Conservation (phyloP, 2,888 invertebrate genomes). For the Limnephilus auricula region DNA sequence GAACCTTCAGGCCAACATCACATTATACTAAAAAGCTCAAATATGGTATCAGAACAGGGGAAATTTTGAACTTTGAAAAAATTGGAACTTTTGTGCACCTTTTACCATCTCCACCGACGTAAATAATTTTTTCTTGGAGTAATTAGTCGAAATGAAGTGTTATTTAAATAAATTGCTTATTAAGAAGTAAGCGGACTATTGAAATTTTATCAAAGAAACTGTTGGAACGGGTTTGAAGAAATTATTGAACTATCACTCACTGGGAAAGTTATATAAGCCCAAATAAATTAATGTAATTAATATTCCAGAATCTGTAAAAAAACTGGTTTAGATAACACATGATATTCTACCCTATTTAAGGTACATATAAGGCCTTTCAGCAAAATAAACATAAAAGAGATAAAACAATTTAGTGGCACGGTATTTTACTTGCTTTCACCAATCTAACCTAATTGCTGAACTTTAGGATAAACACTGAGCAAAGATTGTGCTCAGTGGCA, state of each 20-base stretch:
- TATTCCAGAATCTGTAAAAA: neutral
- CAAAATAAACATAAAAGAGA: neutral
- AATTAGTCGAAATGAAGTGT: no score
- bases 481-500: no score
- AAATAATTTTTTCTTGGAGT: no score
- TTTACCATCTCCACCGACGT: no score
- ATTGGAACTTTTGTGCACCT: no score
- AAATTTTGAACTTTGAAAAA: no score
- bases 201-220: neutral
- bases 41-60: no score
- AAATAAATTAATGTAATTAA: neutral
- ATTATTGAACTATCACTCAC: neutral
- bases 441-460: neutral
- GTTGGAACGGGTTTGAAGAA: neutral
- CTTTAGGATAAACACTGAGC: neutral
- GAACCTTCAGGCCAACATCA: no score
- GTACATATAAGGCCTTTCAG: neutral
- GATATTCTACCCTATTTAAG: neutral
- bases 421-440: neutral
- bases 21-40: no score
- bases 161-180: no score
- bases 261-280: neutral
- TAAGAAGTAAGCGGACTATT: no score
- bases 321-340: neutral
- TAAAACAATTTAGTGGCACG: neutral